phyloP scores from a whole-genome alignment of 2,888 invertebrate genomes.

The Malthinus seriepunctatus region DNA sequence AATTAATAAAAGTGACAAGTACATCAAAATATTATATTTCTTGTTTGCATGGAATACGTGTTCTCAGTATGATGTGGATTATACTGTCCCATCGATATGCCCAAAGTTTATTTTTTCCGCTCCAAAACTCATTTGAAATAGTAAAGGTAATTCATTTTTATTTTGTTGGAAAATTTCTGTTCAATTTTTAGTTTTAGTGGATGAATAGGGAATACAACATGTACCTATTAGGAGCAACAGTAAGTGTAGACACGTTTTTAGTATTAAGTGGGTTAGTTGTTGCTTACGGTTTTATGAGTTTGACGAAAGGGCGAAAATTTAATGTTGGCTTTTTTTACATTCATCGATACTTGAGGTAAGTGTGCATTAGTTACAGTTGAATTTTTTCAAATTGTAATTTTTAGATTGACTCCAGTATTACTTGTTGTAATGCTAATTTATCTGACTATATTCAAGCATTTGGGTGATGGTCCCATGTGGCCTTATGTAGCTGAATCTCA shows the following conservation, averaged over 20 bases:
- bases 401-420: constrained; percentile 36
- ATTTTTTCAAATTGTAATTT: neutral
- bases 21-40: constrained; percentile 49
- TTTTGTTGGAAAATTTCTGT: neutral
- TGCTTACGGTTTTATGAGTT: constrained; percentile 52
- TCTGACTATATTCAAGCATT: constrained; percentile 32
- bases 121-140: neutral
- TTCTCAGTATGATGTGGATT: constrained; percentile 58
- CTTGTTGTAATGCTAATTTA: constrained; percentile 47
- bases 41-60: constrained; percentile 55
- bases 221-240: constrained; percentile 29
- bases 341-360: constrained; percentile 54
- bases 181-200: constrained; percentile 23
- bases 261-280: constrained; percentile 63
- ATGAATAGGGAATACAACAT: constrained; percentile 19
- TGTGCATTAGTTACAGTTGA: neutral
- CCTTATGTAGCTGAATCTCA: neutral
- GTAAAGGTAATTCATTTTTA: neutral
- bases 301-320: constrained; percentile 41
- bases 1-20: constrained; percentile 49
- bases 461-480: constrained; percentile 44
- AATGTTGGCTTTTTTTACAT: constrained; percentile 49
- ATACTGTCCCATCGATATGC: constrained; percentile 50
- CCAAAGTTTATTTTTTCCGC: neutral
- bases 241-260: constrained; percentile 65